Evolutionary conservation across 1,140 invertebrate genomes (phyloP).

Genomic region (Meloidogyne hapla): DNA sequence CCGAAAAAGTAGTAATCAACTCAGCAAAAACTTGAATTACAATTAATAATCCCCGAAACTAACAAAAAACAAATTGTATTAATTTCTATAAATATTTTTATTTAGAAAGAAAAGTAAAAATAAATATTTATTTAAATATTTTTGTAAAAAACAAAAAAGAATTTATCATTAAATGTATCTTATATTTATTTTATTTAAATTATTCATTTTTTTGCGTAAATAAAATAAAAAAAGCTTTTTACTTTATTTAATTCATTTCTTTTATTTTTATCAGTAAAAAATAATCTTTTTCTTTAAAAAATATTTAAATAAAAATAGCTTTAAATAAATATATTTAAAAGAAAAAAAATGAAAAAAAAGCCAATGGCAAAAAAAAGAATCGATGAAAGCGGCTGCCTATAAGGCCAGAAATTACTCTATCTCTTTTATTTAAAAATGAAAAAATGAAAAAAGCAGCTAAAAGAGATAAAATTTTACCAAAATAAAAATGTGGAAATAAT

Average conservation of each 20-base stretch:
- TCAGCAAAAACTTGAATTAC: no score
- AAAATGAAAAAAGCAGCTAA: no score
- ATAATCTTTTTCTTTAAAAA: background rate
- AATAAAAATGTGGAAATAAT: no score
- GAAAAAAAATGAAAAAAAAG: background rate
- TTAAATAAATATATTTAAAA: no score
- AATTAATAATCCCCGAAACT: no score
- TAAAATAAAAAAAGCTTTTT: background rate
- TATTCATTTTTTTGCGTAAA: background rate
- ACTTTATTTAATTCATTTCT: background rate
- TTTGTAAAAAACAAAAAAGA: no score
- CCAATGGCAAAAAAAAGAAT: background rate
- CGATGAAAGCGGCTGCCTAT: background rate
- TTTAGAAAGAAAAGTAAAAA: background rate
- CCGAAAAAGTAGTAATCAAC: no score
- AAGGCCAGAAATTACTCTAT: background rate
- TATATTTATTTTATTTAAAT: background rate
- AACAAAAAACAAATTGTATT: no score
- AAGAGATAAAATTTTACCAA: constrained; percentile 14
- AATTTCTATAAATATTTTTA: background rate
- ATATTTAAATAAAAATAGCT: no score
- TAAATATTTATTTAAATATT: no score
- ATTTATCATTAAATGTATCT: no score
- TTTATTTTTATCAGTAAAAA: background rate
- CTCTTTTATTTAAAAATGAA: background rate